These are phyloP conservation scores for Drosophila rufa DNA, from an alignment of 1,140 invertebrate species.

Conservation along the genomic window DNA sequence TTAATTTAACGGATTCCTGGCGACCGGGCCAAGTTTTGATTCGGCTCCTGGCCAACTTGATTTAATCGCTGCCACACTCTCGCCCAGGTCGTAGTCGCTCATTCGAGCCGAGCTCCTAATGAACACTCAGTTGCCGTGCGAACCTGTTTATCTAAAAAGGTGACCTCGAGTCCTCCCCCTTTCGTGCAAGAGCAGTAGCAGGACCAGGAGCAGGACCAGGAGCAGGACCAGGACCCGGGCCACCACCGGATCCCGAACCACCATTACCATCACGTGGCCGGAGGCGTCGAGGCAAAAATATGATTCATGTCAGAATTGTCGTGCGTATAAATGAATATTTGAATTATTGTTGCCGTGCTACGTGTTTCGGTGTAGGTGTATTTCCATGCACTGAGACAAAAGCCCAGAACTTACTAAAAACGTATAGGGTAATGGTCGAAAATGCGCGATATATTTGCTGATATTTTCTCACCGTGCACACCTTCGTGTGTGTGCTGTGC, in stretches of 20 bases:
- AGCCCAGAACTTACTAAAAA: no score
- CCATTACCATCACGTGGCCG: slow-evolving; percentile 17
- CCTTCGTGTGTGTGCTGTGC: slow-evolving; percentile 20
- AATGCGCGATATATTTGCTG: no score
- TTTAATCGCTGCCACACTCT: slow-evolving; percentile 34
- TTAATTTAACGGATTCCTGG: slow-evolving; percentile 21
- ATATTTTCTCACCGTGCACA: background rate
- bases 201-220: background rate
- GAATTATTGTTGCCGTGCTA: slow-evolving; percentile 66
- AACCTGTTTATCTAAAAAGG: slow-evolving; percentile 31
- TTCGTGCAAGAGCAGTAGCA: background rate
- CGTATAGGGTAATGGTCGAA: no score
- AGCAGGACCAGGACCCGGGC: background rate
- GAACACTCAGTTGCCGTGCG: slow-evolving; percentile 20
- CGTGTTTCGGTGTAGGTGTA: slow-evolving; percentile 53
- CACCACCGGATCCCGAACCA: background rate
- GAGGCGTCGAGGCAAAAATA: slow-evolving; percentile 63
- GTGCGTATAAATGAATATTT: slow-evolving; percentile 71
- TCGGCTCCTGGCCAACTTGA: slow-evolving; percentile 30
- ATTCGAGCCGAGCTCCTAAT: slow-evolving; percentile 10
- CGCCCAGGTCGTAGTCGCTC: background rate
- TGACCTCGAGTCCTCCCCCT: slow-evolving; percentile 10
- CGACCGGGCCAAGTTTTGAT: slow-evolving; percentile 17
- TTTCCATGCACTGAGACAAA: slow-evolving; percentile 4
- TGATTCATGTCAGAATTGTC: slow-evolving; percentile 71